phyloP scores from a whole-genome alignment of 2,797 vertebrate species.

The Heteromormyrus szaboi region DNA sequence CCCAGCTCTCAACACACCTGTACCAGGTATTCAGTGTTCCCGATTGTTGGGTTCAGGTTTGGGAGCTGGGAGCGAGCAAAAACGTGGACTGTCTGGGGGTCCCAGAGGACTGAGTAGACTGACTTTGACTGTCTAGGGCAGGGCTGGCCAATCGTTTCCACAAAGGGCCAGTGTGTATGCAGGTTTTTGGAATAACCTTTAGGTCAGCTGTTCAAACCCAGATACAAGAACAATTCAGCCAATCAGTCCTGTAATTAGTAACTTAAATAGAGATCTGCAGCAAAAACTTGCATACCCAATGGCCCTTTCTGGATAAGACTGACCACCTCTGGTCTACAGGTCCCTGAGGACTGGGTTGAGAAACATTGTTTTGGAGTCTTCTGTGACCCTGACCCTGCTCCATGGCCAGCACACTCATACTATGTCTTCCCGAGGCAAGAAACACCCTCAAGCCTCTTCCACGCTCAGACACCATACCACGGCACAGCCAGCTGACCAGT shows the following conservation, averaged over 20 bases:
- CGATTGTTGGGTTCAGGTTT: not conserved
- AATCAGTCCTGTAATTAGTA: not conserved
- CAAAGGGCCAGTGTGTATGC: not conserved
- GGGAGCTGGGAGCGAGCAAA: not conserved
- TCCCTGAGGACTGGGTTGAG: not conserved
- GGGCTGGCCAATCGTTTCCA: not conserved
- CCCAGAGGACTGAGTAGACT: not conserved
- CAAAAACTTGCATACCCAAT: not conserved
- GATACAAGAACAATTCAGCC: not conserved
- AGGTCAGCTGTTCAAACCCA: not conserved
- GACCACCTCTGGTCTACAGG: not conserved
- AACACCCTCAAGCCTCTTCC: not conserved
- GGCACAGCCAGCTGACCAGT: not conserved
- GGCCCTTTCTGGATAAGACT: not conserved
- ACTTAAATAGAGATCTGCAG: not conserved
- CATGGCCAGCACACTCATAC: not conserved
- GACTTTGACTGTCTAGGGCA: not conserved
- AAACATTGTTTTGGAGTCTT: not conserved
- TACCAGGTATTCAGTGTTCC: not conserved
- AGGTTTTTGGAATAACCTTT: not conserved
- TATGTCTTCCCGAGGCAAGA: not conserved
- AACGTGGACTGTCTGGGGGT: not conserved
- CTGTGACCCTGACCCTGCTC: not conserved
- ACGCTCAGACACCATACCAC: not conserved
- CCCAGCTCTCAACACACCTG: not conserved